phyloP scores from a whole-genome alignment of 2,797 vertebrate genomes.

The Perodicticus potto region DNA sequence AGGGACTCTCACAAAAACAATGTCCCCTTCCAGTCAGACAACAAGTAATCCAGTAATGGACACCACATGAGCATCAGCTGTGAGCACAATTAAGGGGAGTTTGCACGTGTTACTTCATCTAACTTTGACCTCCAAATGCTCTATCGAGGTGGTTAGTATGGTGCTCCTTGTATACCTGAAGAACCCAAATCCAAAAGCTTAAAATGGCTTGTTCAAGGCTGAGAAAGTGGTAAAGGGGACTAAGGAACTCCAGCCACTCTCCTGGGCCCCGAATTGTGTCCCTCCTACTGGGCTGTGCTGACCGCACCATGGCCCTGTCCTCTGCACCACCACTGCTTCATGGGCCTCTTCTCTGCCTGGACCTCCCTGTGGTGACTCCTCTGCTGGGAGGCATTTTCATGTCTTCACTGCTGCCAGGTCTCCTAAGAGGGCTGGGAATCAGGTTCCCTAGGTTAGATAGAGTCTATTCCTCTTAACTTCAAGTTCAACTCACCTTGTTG shows the following conservation, averaged over 20 bases:
- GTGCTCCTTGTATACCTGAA: not conserved
- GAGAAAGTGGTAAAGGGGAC: not conserved
- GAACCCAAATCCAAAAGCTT: not conserved
- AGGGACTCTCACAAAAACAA: not conserved
- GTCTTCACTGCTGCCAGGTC: not conserved
- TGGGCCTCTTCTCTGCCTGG: no score
- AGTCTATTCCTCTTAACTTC: not conserved
- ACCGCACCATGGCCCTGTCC: not conserved
- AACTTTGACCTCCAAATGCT: not conserved
- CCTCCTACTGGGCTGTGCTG: fast-evolving
- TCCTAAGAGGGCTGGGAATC: not conserved
- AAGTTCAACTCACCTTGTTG: no score
- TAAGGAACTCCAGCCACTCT: not conserved
- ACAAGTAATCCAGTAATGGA: not conserved
- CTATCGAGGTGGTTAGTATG: not conserved
- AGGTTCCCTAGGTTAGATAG: not conserved
- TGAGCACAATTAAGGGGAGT: fast-evolving
- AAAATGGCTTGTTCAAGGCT: not conserved
- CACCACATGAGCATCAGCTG: fast-evolving
- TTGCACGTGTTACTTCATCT: fast-evolving
- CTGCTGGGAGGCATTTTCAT: not conserved
- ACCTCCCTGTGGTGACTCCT: fast-evolving
- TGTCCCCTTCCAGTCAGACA: not conserved
- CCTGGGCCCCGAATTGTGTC: no score
- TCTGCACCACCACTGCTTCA: not conserved